These are phyloP conservation scores for Salvator merianae DNA, from an alignment of 2,113 vertebrate species.

Conservation along the genomic window DNA sequence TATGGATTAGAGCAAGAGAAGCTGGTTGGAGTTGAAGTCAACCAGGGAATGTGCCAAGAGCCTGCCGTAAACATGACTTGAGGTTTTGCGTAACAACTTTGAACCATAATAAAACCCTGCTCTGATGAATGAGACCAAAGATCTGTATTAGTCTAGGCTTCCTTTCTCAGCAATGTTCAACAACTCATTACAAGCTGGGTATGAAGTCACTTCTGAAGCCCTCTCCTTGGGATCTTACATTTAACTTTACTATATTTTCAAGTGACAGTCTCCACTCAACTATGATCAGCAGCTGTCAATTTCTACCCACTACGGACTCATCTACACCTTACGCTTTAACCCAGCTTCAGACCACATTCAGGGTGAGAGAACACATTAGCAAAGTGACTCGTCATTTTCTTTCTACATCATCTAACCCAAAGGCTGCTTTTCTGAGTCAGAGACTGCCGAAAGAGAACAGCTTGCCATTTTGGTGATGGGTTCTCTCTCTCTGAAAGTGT, in stretches of 20 bases:
- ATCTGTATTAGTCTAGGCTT: neutral
- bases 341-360: no score
- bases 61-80: neutral
- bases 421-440: no score
- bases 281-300: no score
- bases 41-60: neutral
- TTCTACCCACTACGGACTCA: no score
- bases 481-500: no score
- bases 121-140: neutral
- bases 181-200: neutral
- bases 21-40: neutral
- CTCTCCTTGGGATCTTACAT: neutral
- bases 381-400: no score
- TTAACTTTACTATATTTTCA: no score
- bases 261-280: neutral
- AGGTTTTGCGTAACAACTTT: neutral
- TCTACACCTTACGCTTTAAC: no score
- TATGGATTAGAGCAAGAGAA: neutral
- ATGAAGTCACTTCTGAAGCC: neutral
- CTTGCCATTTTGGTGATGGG: no score
- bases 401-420: no score
- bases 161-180: neutral
- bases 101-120: neutral
- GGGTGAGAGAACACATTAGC: no score
- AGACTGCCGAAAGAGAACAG: no score